Base-by-base conservation (phyloP, 2,888 invertebrate genomes). In the Hirtodrosophila duncani region DNA sequence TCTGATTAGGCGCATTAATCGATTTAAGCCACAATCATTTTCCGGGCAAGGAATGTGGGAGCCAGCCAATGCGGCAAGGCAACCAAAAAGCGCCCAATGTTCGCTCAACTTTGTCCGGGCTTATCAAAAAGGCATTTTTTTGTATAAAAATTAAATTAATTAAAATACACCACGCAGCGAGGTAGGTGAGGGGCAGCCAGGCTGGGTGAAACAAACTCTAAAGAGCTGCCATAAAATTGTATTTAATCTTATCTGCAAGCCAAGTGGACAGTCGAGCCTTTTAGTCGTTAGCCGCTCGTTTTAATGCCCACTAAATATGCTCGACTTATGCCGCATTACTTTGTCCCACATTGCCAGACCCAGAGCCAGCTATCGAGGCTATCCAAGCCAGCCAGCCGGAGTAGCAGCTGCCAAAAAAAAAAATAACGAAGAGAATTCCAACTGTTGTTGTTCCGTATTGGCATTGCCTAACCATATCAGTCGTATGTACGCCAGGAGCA, bases 91-190 rank as follows among this genome's bases (percentile, higher is more conserved):
- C n/a, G 39, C 37, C 33, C 39, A 30, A 43, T 30, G 34, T 13
- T 37, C 20, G 37, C 13, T 48, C 48, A 38, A 67, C 67, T 63
- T 70, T 74, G 75, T 71, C 70, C 57, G 65, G 26, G 60, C 74
- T 72, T 72, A 72, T 72, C 72, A 72, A 67, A n/a, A 77, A 67
- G 72, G 78, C 67, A 77, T 72, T 77, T 63, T 75, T 75, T 78
- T 83, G 80, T 82, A 83, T 83, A 83, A 83, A 83, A 83, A 82
- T 83, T 80, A 82, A 83, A 83, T 83, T 82, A 83, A 83, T 83
- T 83, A 82, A 83, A 83, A 83, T 83, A 82, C 79, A 81, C n/a
- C n/a, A n/a, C n/a, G n/a, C n/a, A 78, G 67, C 67, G 53, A 50
- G 56, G 59, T 42, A 59, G 48, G 20, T n/a, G 20, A 13, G 7